Percentiles rank a stretch among this genome's conserved stretches.
Evolutionary conservation across 2,888 invertebrate species (phyloP).

Genomic region (Temnothorax ravouxi): DNA sequence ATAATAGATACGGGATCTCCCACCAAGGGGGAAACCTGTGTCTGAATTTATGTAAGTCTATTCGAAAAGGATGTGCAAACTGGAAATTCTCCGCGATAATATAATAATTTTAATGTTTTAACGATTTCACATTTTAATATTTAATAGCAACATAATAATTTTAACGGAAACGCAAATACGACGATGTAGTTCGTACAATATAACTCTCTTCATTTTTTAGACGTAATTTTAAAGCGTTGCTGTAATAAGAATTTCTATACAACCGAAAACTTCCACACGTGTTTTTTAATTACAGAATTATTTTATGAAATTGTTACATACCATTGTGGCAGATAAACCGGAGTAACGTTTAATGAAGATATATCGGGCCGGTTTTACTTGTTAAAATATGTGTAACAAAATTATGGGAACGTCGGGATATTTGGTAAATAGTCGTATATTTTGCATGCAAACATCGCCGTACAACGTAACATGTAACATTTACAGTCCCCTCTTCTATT

Average conservation of each 20-base stretch:
- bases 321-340: conserved; percentile 23
- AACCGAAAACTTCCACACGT: not conserved
- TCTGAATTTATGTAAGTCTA: not conserved
- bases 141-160: not conserved
- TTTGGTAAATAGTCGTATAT: conserved; percentile 48
- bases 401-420: conserved; percentile 50
- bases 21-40: not conserved
- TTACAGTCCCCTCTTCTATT: conserved; percentile 50
- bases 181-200: not conserved
- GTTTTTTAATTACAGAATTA: conserved; percentile 20
- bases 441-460: conserved; percentile 47
- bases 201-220: conserved; percentile 8
- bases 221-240: conserved; percentile 4
- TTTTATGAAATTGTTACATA: conserved; percentile 6
- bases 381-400: conserved; percentile 51
- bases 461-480: conserved; percentile 35
- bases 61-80: not conserved
- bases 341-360: conserved; percentile 29
- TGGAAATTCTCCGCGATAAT: not conserved
- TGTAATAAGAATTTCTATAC: conserved; percentile 18
- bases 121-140: not conserved
- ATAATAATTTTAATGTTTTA: not conserved
- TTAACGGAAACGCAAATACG: not conserved
- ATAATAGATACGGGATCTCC: not conserved
- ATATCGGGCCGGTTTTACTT: conserved; percentile 38